Evolutionary conservation across 2,888 invertebrate species (phyloP), one percentile per base, ranked within the genome.

Genomic region (Glomeris marginata): DNA sequence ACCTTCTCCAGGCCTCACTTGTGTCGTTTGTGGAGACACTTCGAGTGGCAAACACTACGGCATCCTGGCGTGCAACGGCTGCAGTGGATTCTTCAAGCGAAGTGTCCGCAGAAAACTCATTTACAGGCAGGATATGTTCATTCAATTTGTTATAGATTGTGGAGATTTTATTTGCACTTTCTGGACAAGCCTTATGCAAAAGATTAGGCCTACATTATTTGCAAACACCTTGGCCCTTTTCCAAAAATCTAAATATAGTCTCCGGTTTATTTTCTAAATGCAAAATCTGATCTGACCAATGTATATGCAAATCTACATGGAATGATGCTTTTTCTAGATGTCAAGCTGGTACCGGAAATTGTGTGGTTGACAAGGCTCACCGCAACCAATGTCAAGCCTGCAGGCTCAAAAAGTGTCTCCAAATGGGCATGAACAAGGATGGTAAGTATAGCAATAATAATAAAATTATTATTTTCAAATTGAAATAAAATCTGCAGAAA

Each of bases 401-500:
- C 68, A 76, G 98, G 42, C 77, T 98, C 58, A 95, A 94, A 74
- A 98, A 98, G 72, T 98, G 98, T 68, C 77, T 98, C 58, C 79
- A 85, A 57, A 94, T 94, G 88, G 98, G 97, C 55, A 98, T 98
- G 98, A 98, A 98, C 72, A 98, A 97, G 74, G 97, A 98, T 72
- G 97, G 97, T 97, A 72, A 81, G 86, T 73, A 11, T 5, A 16
- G 11, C 38, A 5, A 5, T 38, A 3, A 40, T 41, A 38, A 16
- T 3, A 34, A 22, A 6, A 45, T 21, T 28, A 33, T 45, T 37
- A 4, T 33, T n/a, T 5, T 45, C 21, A 34, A n/a, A 33, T 34
- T 42, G 13, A 10, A 41, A 41, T n/a, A n/a, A 41, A 41, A 8
- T 41, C 13, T 8, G 15, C 10, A 13, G 15, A 10, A 11, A 10